phyloP scores from a whole-genome alignment of 1,140 invertebrate species.

The Drosophila busckii region DNA sequence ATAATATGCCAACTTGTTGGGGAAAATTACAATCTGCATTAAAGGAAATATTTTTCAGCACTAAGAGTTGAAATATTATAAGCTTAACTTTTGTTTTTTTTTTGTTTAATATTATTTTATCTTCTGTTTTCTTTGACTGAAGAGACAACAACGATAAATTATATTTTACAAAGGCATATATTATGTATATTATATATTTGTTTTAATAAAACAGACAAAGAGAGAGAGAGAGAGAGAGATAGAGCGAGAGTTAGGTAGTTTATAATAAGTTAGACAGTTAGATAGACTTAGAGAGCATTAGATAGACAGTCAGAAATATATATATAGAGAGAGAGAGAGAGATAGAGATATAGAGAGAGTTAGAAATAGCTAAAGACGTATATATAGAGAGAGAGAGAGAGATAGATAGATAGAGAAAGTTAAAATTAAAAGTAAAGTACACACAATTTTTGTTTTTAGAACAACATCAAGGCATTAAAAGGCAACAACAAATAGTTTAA shows the following conservation, averaged over 20 bases:
- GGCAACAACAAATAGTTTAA: conserved; percentile 30
- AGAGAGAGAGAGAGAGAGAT: conserved; percentile 38
- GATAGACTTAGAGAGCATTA: conserved; percentile 32
- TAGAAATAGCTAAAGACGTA: conserved; percentile 12
- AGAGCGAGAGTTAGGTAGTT: conserved; percentile 18
- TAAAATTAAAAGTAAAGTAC: conserved; percentile 48
- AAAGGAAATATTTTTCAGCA: too few relatives aligned
- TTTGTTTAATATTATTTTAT: too few relatives aligned
- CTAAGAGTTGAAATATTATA: too few relatives aligned
- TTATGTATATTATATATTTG: conserved; percentile 64
- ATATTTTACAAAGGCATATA: conserved; percentile 70
- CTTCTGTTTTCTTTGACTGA: conserved; percentile 42
- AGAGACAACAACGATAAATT: conserved; percentile 63
- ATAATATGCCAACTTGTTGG: conserved; percentile 27
- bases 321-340: conserved; percentile 17
- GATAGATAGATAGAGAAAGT: conserved; percentile 33
- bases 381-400: conserved; percentile 14
- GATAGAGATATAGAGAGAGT: conserved; percentile 13
- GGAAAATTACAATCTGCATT: too few relatives aligned
- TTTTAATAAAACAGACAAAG: conserved; percentile 53
- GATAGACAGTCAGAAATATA: conserved; percentile 17
- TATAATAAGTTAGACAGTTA: conserved; percentile 29
- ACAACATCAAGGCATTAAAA: conserved; percentile 50
- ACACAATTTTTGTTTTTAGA: too few relatives aligned
- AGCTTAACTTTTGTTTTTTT: too few relatives aligned